These are phyloP conservation scores for Taxidea taxus DNA, from an alignment of 2,113 vertebrate genomes.

Conservation along the genomic window DNA sequence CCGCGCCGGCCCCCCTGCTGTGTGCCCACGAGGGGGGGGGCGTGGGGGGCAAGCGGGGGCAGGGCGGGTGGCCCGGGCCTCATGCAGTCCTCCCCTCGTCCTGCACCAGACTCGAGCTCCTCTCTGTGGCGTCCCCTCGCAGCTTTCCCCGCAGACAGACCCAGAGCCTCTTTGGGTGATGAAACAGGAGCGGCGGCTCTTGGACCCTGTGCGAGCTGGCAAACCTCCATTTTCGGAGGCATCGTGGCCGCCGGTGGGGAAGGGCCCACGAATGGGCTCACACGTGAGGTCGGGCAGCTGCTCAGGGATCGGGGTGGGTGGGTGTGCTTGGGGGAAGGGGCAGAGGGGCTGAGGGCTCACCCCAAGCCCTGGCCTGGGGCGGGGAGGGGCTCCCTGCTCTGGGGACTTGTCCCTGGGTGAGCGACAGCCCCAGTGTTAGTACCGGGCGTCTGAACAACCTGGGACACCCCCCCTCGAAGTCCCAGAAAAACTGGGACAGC, in stretches of 20 bases:
- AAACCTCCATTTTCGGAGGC: neutral
- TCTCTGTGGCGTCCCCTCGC: neutral
- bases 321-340: accelerated
- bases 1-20: neutral
- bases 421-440: neutral
- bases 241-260: neutral
- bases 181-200: neutral
- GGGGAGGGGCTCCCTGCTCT: neutral
- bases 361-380: too few species aligned
- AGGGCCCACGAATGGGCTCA: neutral
- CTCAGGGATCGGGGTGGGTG: neutral
- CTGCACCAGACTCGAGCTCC: neutral
- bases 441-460: neutral
- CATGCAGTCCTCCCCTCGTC: neutral
- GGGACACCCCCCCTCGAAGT: neutral
- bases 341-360: neutral
- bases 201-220: neutral
- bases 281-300: neutral
- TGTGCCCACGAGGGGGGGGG: too few species aligned
- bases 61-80: neutral
- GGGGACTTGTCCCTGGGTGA: neutral
- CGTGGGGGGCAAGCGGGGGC: neutral
- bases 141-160: neutral
- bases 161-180: neutral
- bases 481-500: neutral